These are phyloP conservation scores for Lepisosteus oculatus DNA, from an alignment of 2,113 vertebrate genomes.

Conservation along the genomic window DNA sequence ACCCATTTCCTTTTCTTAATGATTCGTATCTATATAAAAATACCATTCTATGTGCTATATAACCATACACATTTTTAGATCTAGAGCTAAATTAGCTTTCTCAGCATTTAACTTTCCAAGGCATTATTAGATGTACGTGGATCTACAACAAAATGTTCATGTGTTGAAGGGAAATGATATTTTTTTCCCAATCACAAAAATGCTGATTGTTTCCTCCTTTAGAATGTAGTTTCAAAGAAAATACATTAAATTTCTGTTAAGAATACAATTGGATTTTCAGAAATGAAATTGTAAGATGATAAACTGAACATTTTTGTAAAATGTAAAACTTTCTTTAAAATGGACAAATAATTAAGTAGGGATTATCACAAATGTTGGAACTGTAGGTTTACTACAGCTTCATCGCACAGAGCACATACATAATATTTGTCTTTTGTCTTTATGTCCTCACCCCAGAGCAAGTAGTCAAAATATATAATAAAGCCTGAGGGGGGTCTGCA, in stretches of 20 bases:
- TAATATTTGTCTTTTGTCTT: too few species aligned
- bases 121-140: constrained; percentile 39
- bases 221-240: constrained; percentile 19
- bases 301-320: too few species aligned
- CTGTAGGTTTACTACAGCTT: too few species aligned
- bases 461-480: too few species aligned
- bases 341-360: too few species aligned
- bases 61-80: neutral
- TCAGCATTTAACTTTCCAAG: constrained; percentile 41
- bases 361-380: too few species aligned
- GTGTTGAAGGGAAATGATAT: constrained; percentile 43
- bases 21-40: constrained; percentile 8
- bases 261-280: neutral
- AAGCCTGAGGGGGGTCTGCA: too few species aligned
- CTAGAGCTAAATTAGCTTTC: constrained; percentile 26
- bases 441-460: too few species aligned
- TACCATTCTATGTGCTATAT: neutral
- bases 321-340: too few species aligned
- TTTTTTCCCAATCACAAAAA: constrained; percentile 24
- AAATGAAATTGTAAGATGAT: too few species aligned
- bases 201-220: constrained; percentile 45
- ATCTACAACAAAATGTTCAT: constrained; percentile 39
- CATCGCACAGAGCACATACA: too few species aligned
- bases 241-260: constrained; percentile 1
- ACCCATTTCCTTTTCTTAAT: constrained; percentile 23